Base-by-base conservation (phyloP, 2,113 vertebrate genomes). In the Neolamprologus fasciatus region DNA sequence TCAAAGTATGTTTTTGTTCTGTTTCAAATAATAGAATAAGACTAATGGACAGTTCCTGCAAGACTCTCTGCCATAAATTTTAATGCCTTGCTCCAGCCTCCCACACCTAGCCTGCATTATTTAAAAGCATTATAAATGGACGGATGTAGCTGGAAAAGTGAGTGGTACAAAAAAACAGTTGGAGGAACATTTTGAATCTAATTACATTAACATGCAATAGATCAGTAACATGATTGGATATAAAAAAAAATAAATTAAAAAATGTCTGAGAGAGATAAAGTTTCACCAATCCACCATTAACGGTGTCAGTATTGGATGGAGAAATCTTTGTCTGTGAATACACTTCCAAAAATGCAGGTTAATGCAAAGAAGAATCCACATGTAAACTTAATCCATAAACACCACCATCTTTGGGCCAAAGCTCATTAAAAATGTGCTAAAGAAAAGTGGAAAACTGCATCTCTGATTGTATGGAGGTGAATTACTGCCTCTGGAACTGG, bases 101-200 rank as follows among this genome's bases (percentile, higher is more conserved):
- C 26, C 83, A 79, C 92, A 82, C 57, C 86, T 26, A 26, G n/a
- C 31, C 35, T 91, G 81, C 87, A 89, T 93, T 87, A 90, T 88
- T 91, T 16, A 93, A 51, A 50, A 47, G 81, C 45, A 85, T 57
- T 51, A 78, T 58, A 84, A 85, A 76, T 78, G 53, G 71, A 57
- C 21, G 13, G 78, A 82, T 86, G 68, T 26, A 17, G 21, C 37
- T 45, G 40, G 68, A 73, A 73, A 45, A 45, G 37, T 45, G 40
- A 26, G 37, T 73, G 21, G 13, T 45, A 45, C 68, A 16, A 45
- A 17, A 35, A 10, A 16, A 10, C 37, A 7, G 13, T 7, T 26
- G 21, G 21, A 73, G 40, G 40, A 45, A 73, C 5, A 16, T 73
- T 73, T 45, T 73, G 21, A 14, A 45, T 17, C 21, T 26, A 45